Evolutionary conservation across 2,888 invertebrate genomes (phyloP), one percentile per base, ranked within the genome.

Genomic region (Stramonita haemastoma): DNA sequence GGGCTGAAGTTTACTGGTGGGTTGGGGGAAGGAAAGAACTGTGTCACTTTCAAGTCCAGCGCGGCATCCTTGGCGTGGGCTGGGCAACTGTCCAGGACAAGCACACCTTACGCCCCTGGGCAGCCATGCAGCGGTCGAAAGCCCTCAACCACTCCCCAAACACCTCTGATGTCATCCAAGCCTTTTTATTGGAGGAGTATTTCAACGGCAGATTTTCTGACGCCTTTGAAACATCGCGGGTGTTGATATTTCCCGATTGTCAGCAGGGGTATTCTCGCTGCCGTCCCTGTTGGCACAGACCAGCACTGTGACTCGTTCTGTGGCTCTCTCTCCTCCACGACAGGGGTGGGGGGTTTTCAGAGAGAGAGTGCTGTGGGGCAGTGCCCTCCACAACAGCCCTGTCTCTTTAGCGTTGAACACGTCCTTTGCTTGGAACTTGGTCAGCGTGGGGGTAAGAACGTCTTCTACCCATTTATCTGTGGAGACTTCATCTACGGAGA

Each of bases 231-330:
- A 83, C 90, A 90, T 26, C 87, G 36, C 66, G 90, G 90, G 57
- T 84, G 86, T 73, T 86, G n/a, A 66, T 32, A 88, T 36, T 92
- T 90, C 15, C 91, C 91, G 60, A 92, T 92, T 26, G 91, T 89
- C 22, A 92, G 36, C 32, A 90, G 90, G 81, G 86, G 89, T 8
- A 73, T 92, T 91, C n/a, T 92, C 91, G 22, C 85, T 73, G 36
- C 91, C 91, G 34, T 77, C 86, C 89, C 87, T 83, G 34, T 92
- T 92, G 17, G 89, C 88, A 89, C 90, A 88, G 1, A 90, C 32
- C 22, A 89, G 32, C 36, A 92, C 86, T 1, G 91, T 90, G 17
- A 92, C 32, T 34, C 92, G 66, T 32, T 87, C 87, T 81, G 70
- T 92, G 90, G 84, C 90, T 89, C 32, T 86, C 79, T 84, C 86